Percentiles rank a stretch among this genome's conserved stretches.
Conservation (phyloP, 2,888 invertebrate genomes). For the Branchipolynoe longqiensis region DNA sequence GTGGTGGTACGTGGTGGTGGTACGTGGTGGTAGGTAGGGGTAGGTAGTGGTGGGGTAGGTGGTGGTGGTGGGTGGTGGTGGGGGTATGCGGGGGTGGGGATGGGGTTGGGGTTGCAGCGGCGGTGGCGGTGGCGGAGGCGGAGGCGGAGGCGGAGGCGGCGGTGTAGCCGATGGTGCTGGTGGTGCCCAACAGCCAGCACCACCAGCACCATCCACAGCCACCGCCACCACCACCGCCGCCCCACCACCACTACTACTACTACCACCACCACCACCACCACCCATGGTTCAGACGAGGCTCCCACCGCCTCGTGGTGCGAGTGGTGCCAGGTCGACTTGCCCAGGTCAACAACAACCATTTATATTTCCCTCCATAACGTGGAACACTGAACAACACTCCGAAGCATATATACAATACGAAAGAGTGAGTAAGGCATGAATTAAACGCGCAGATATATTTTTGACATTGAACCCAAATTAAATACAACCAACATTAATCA, state of each 20-base stretch:
- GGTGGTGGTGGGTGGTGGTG: too few species aligned
- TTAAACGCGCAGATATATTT: too few species aligned
- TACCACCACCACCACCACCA: conserved; percentile 33
- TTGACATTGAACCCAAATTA: too few species aligned
- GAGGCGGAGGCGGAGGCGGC: not conserved
- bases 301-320: conserved; percentile 2
- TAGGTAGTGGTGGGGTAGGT: too few species aligned
- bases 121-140: not conserved
- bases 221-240: conserved; percentile 33
- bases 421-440: too few species aligned
- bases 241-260: too few species aligned
- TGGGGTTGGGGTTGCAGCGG: not conserved
- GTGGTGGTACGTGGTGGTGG: not conserved
- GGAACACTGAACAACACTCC: too few species aligned
- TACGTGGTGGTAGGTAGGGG: too few species aligned
- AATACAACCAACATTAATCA: too few species aligned
- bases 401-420: too few species aligned
- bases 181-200: not conserved
- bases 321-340: conserved; percentile 50
- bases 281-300: not conserved
- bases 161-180: conserved; percentile 10
- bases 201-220: conserved; percentile 28
- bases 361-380: too few species aligned
- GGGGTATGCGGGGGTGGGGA: too few species aligned
- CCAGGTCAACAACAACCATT: conserved; percentile 1